Percentiles rank a stretch among this genome's conserved stretches.
Evolutionary conservation across 2,113 vertebrate genomes (phyloP).

Genomic region (Peromyscus polionotus): DNA sequence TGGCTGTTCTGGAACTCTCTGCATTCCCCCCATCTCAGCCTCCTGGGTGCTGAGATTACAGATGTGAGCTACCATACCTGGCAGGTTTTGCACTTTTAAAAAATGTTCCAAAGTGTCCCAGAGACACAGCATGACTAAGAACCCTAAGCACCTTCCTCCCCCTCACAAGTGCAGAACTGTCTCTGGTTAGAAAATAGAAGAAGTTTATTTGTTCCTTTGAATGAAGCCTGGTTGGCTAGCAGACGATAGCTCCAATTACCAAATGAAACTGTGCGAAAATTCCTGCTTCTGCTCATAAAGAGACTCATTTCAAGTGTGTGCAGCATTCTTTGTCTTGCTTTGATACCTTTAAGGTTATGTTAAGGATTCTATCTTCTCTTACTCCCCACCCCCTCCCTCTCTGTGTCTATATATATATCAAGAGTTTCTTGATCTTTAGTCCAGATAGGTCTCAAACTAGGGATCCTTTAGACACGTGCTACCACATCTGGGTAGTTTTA

Average conservation of each 20-base stretch:
- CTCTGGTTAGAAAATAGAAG: neutral
- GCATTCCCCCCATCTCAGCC: neutral
- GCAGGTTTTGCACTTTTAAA: neutral
- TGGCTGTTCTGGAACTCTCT: neutral
- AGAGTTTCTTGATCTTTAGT: neutral
- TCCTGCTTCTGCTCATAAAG: neutral
- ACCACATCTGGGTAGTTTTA: neutral
- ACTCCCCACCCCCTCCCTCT: neutral
- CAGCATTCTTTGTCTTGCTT: neutral
- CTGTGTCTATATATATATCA: neutral
- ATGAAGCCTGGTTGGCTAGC: neutral
- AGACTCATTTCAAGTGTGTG: neutral
- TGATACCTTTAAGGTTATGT: neutral
- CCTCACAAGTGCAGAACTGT: neutral
- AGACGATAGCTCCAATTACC: neutral
- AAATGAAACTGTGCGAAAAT: neutral
- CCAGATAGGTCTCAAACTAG: neutral
- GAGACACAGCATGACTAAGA: neutral
- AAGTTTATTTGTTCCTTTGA: neutral
- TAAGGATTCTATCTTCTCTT: neutral
- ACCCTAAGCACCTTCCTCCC: neutral
- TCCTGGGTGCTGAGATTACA: neutral
- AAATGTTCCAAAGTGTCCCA: neutral
- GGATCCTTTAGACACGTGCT: neutral
- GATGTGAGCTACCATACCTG: neutral